A percentile compares a stretch with the other conserved stretches of the same genome.
phyloP scores from a whole-genome alignment of 2,797 vertebrate species.

The Acanthiza pusilla region DNA sequence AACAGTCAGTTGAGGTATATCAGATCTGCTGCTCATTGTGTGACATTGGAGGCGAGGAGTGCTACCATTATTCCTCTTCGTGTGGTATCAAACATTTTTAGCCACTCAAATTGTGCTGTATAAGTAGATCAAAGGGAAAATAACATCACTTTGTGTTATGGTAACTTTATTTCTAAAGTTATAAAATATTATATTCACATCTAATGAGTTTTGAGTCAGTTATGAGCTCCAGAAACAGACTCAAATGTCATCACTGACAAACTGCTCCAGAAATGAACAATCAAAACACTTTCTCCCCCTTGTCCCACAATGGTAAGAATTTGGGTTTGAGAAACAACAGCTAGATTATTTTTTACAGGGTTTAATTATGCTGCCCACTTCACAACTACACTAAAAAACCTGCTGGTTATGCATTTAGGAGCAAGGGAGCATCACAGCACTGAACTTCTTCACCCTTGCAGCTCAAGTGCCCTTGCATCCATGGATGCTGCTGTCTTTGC shows the following conservation, averaged over 20 bases:
- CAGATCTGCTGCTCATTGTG: not conserved
- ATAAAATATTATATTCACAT: not conserved
- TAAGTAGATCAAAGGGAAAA: constrained; percentile 9
- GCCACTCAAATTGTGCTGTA: not conserved
- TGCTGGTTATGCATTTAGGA: not conserved
- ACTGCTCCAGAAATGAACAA: not conserved
- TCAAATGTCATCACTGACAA: not conserved
- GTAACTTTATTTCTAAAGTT: not conserved
- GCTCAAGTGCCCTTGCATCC: not conserved
- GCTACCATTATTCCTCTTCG: not conserved
- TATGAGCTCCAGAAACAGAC: not conserved
- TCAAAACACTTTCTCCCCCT: not conserved
- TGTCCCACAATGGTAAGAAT: not conserved
- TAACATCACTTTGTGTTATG: not conserved
- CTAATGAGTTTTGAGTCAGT: not conserved
- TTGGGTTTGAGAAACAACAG: not conserved
- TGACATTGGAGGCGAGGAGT: not conserved
- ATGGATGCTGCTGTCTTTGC: not conserved
- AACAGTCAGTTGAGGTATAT: not conserved
- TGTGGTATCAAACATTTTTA: not conserved
- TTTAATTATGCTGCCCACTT: not conserved
- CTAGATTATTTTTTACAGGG: not conserved
- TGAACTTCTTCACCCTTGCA: not conserved
- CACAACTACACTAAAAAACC: not conserved
- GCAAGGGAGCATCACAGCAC: not conserved